Evolutionary conservation across 1,140 invertebrate genomes (phyloP).

Genomic region (Heliconius melpomene): DNA sequence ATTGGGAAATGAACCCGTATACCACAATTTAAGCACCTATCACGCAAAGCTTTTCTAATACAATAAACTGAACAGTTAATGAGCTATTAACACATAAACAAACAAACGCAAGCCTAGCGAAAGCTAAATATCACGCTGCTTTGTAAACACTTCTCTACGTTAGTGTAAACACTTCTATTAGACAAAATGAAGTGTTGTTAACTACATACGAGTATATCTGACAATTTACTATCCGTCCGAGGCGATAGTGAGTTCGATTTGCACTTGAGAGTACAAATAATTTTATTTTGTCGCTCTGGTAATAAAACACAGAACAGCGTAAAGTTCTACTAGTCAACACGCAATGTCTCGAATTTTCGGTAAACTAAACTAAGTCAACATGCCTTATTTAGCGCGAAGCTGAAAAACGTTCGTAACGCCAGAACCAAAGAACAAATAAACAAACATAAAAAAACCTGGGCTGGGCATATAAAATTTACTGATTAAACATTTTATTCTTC

Average conservation of each 20-base stretch:
- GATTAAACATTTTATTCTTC: too few species aligned
- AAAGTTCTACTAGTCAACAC: background rate
- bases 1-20: too few species aligned
- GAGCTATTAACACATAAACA: constrained; percentile 4
- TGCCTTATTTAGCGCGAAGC: too few species aligned
- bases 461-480: too few species aligned
- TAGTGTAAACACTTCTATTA: constrained; percentile 2
- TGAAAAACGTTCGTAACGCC: too few species aligned
- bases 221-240: background rate
- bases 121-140: constrained; percentile 4
- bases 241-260: background rate
- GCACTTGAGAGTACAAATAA: too few species aligned
- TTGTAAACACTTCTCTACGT: background rate
- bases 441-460: too few species aligned
- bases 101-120: constrained; percentile 10
- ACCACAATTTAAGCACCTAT: too few species aligned
- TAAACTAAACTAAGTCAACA: too few species aligned
- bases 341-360: background rate
- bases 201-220: background rate
- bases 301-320: background rate
- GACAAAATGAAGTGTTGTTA: background rate
- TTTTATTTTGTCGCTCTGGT: background rate
- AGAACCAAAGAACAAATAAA: too few species aligned
- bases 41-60: background rate
- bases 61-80: background rate